These are phyloP conservation scores for Drosophila picticornis DNA, from an alignment of 2,888 invertebrate genomes.

Conservation along the genomic window DNA sequence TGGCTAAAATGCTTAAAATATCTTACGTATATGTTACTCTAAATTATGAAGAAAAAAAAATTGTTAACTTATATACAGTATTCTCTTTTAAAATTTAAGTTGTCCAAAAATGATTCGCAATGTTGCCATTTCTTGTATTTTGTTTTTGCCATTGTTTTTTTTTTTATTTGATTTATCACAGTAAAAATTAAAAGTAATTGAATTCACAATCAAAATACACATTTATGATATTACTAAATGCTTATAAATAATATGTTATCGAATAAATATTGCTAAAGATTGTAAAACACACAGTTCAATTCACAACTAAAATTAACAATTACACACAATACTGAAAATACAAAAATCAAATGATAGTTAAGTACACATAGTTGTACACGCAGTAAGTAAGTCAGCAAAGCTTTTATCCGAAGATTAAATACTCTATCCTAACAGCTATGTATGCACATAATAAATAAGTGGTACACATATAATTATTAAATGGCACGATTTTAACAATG, in stretches of 20 bases:
- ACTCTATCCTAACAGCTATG: conserved; percentile 9
- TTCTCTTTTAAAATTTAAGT: conserved; percentile 8
- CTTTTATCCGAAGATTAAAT: conserved; percentile 12
- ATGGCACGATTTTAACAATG: conserved; percentile 2
- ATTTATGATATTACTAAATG: conserved; percentile 63
- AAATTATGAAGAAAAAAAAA: conserved; percentile 17
- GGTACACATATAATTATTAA: background rate
- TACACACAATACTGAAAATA: conserved; percentile 45
- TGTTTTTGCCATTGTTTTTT: conserved; percentile 60
- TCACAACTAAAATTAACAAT: conserved; percentile 58
- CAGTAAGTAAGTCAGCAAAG: conserved; percentile 1
- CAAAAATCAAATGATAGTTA: conserved; percentile 47
- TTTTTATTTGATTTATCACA: conserved; percentile 77
- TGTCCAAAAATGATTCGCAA: background rate
- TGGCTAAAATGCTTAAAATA: conserved; percentile 9
- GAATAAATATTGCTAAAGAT: conserved; percentile 56
- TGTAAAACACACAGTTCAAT: conserved; percentile 50
- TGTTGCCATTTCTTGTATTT: conserved; percentile 34
- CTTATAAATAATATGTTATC: conserved; percentile 56
- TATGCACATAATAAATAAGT: conserved; percentile 2
- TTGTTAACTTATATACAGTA: conserved; percentile 14
- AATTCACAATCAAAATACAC: conserved; percentile 73
- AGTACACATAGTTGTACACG: conserved; percentile 22
- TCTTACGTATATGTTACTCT: conserved; percentile 21
- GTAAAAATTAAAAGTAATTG: conserved; percentile 82